Evolutionary conservation across 1,140 invertebrate species (phyloP), one percentile per base, ranked within the genome.

Genomic region (Scaptodrosophila lebanonensis): DNA sequence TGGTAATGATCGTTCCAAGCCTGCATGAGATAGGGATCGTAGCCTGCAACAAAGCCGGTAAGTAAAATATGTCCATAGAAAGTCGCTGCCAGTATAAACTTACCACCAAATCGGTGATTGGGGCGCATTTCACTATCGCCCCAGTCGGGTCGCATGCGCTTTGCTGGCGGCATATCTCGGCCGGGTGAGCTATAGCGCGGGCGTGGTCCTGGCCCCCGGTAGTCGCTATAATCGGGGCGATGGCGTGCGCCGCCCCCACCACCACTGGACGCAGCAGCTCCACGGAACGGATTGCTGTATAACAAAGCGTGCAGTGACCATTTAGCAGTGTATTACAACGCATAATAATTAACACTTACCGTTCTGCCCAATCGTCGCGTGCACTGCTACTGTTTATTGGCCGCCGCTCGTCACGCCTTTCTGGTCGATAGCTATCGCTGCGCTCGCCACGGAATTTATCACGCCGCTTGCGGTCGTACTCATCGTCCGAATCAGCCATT

Each of bases 401-500:
- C 57, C 88, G 38, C 35, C 93, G 89, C 51, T 93, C 92, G 27
- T 93, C 91, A 45, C 93, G 88, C 33, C 94, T 90, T 15, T 93
- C 91, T 57, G 93, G 91, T 66, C 93, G 89, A 69, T 93, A 93
- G 57, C 91, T 94, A 58, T 94, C 94, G 2, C 91, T 91, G 59
- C 95, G 89, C 89, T 97, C 95, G 5, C 95, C 95, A 40, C 95
- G 90, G 77, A 97, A 97, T 85, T 97, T 97, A 70, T 97, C 95
- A 22, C 95, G 89, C 32, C 95, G 88, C 83, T 96, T 95, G 17
- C 94, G 90, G 86, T 96, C 95, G 73, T 96, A 96, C 84, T 97
- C 95, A 88, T 97, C 95, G 86, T 97, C 95, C 68, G 94, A 95
- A 84, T 97, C 95, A 59, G 89, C 95, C 95, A 97, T 97, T 59